Base-by-base conservation (phyloP, 1,140 invertebrate genomes). In the Orius laevigatus region DNA sequence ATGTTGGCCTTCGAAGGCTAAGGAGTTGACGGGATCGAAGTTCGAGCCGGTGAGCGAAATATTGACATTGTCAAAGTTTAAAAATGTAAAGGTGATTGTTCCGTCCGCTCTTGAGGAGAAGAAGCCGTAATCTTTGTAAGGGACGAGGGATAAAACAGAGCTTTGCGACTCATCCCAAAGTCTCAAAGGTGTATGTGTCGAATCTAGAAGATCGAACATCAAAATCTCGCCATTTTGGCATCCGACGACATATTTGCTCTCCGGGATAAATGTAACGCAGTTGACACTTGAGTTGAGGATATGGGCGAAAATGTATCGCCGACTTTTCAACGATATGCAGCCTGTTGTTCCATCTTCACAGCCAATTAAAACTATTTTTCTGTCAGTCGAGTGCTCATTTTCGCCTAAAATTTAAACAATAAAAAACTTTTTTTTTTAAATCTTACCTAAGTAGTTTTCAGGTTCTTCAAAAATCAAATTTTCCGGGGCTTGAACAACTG, bases 41-140 rank as follows among this genome's bases (percentile, higher is more conserved):
- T 82, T 72, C 3, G 79, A 68, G 1, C 80, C 81, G 14, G 78
- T 78, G 5, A 81, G 61, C 40, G 76, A 69, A 2, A 75, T 49
- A 34, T 55, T 53, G 46, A 62, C 68, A 49, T 68, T 60, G 25
- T 61, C 57, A 43, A 66, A 60, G 9, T 56, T 48, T 20, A 62
- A 57, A 14, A 60, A 57, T 41, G 65, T 46, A 12, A 66, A 65
- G 20, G 66, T 40, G 57, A 74, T 73, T 1, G 71, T 70, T 2
- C 76, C 77, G 62, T 81, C 79, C 58, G 69, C 70, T 58, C 67
- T 59, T 1, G 70, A 70, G 5, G 64, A 61, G 38, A 67, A 60
- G 50, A 69, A 69, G 41, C 66, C 63, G 4, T 61, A 56, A 36
- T 63, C 63, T 10, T 58, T 56, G 6, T 67, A 57, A 25, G 54